phyloP scores from a whole-genome alignment of 1,140 invertebrate species.

The Phymorhynchus buccinoides region DNA sequence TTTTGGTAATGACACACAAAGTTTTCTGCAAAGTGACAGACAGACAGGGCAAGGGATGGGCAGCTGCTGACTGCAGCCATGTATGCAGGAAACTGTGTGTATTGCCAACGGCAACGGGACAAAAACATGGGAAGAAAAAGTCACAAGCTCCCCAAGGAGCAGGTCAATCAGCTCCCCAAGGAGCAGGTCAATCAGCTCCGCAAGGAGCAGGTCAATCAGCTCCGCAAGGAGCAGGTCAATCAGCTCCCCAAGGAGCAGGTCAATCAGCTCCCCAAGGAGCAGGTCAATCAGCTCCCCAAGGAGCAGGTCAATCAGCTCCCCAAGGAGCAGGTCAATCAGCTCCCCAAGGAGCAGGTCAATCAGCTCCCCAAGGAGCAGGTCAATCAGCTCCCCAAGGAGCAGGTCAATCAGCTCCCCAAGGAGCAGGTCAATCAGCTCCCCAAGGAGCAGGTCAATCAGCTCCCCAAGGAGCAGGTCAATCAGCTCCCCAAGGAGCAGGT shows the following conservation, averaged over 20 bases:
- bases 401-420: not conserved
- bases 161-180: not conserved
- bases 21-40: not conserved
- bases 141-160: not conserved
- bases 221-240: not conserved
- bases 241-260: not conserved
- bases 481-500: not conserved
- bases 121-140: not conserved
- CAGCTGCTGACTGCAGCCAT: not conserved
- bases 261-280: not conserved
- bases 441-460: not conserved
- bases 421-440: not conserved
- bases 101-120: not conserved
- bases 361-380: not conserved
- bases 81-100: not conserved
- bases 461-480: not conserved
- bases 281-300: not conserved
- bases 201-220: too few relatives aligned
- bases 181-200: not conserved
- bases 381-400: not conserved
- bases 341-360: not conserved
- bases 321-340: not conserved
- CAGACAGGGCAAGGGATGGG: not conserved
- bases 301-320: not conserved
- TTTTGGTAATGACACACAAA: not conserved